phyloP scores from a whole-genome alignment of 1,140 invertebrate species.

The Zelostemma sp. region DNA sequence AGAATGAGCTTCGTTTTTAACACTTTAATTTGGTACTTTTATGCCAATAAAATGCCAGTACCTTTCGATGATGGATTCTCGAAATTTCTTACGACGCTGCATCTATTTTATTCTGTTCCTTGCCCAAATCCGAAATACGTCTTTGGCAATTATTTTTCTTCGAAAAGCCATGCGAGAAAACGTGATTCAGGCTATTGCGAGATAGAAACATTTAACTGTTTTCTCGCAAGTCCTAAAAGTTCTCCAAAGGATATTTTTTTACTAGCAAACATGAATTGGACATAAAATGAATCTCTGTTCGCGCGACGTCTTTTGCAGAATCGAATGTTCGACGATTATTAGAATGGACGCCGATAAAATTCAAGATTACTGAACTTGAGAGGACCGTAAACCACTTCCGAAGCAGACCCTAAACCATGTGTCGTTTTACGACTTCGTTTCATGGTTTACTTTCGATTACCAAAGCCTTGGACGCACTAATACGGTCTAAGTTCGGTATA shows the following conservation, averaged over 20 bases:
- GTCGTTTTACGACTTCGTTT: conserved; percentile 55
- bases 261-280: conserved; percentile 1
- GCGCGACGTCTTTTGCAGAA: background rate
- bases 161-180: too few relatives aligned
- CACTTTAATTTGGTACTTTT: too few relatives aligned
- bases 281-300: background rate
- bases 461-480: background rate
- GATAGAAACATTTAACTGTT: too few relatives aligned
- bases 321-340: conserved; percentile 9
- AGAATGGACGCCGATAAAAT: conserved; percentile 56
- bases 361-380: conserved; percentile 48
- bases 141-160: too few relatives aligned
- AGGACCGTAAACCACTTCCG: conserved; percentile 35
- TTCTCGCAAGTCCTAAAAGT: background rate
- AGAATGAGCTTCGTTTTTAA: too few relatives aligned
- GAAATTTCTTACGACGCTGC: too few relatives aligned
- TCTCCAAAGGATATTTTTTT: background rate
- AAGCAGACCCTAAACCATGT: conserved; percentile 16
- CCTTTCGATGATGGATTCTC: too few relatives aligned
- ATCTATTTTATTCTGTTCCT: too few relatives aligned
- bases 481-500: background rate
- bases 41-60: too few relatives aligned
- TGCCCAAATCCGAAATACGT: too few relatives aligned
- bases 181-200: too few relatives aligned
- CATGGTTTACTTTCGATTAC: conserved; percentile 9